Base-by-base conservation (phyloP, 2,113 vertebrate genomes). In the Ctenodactylus gundi region DNA sequence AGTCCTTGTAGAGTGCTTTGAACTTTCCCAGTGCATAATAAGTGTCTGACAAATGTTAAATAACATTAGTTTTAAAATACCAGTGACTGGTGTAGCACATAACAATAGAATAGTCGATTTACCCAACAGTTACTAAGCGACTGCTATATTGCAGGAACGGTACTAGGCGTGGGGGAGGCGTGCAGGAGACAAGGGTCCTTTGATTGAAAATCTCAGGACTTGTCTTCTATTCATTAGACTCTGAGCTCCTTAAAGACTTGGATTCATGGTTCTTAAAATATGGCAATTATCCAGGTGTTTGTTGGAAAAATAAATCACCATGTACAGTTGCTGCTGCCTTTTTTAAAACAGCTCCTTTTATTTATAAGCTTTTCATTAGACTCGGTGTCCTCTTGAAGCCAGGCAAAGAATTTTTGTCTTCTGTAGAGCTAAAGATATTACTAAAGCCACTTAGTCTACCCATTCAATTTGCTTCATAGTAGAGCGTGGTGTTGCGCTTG, bases 391-490 rank as follows among this genome's bases (percentile, higher is more conserved):
- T 89, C 11, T 76, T 67, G 53, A 94, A 92, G 8, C 31, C 51
- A 87, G 7, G 13, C 49, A 83, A 68, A 94, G 39, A 58, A 65
- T 51, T 10, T 46, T 78, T 90, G 21, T 49, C 34, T 49, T 83
- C 91, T 87, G 62, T 80, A 78, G 51, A 7, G 41, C 36, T 78
- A 51, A 41, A 62, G 8, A 76, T 84, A 13, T 57, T 85, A 57
- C 72, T 88, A 58, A 94, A 57, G 58, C 6, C 73, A 93, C 41
- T 31, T 18, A 94, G 17, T 83, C 62, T 95, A 8, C n/a, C 65
- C 36, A 44, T 23, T 91, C 34, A 68, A 14, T 80, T 76, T 68
- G 17, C 60, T 14, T 76, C 72, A 46, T 36, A 49, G 9, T 85
- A n/a, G 31, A 25, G 1, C 60, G 67, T 88, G 44, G 88, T 72